Evolutionary conservation across 2,888 invertebrate genomes (phyloP).

Genomic region (Nasonovia ribisnigri): DNA sequence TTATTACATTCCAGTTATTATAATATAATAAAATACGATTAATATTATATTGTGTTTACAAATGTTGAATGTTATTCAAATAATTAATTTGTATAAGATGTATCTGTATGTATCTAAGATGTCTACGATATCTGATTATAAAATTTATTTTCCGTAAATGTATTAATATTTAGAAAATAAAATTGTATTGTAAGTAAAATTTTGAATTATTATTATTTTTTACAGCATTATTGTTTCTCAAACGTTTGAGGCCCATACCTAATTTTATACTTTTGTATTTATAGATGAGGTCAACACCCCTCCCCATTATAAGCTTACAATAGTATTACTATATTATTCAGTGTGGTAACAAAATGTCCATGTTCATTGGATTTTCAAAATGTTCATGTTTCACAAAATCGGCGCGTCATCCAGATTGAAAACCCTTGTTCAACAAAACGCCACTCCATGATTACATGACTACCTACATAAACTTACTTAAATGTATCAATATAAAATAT

Average conservation of each 20-base stretch:
- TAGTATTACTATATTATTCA: neutral
- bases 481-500: neutral
- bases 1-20: neutral
- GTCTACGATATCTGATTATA: neutral
- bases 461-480: neutral
- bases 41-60: neutral
- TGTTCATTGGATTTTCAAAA: neutral
- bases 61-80: neutral
- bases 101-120: neutral
- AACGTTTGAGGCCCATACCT: neutral
- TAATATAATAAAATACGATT: slow-evolving; percentile 8
- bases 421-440: neutral
- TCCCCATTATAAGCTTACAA: neutral
- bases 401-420: neutral
- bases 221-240: neutral
- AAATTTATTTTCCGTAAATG: neutral
- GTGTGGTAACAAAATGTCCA: neutral
- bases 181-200: neutral
- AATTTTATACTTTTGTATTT: neutral
- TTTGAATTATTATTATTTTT: neutral
- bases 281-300: neutral
- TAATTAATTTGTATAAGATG: neutral
- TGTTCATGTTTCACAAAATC: no score
- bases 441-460: neutral
- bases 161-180: slow-evolving; percentile 4